Conservation (phyloP, 1,140 invertebrate species). For the Heliconius himera region DNA sequence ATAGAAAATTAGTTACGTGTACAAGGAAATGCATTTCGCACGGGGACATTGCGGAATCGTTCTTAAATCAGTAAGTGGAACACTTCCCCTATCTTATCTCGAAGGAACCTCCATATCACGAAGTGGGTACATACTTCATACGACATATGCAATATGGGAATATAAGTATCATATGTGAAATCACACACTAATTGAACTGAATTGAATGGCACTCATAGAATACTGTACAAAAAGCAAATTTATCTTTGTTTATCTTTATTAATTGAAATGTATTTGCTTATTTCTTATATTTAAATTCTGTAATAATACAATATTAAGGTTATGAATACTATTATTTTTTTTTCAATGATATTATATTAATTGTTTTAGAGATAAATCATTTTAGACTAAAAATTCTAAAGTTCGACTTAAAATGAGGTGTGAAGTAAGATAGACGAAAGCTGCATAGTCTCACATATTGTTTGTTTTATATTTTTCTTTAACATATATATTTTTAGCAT, state of each 20-base stretch:
- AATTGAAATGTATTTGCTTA: neutral
- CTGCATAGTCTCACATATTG: too few relatives aligned
- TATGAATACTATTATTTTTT: too few relatives aligned
- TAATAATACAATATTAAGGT: neutral
- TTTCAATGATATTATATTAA: too few relatives aligned
- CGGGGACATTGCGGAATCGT: conserved; percentile 25
- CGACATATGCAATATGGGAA: conserved; percentile 18
- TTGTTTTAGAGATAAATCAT: too few relatives aligned
- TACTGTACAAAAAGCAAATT: neutral
- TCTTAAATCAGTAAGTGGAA: conserved; percentile 41
- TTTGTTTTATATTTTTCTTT: too few relatives aligned
- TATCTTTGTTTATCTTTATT: neutral
- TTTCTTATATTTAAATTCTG: neutral
- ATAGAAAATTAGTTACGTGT: neutral
- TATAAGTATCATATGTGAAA: neutral
- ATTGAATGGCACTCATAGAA: neutral
- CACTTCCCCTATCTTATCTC: conserved; percentile 45
- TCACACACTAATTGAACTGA: conserved; percentile 3
- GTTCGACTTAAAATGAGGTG: too few relatives aligned
- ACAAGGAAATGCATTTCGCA: conserved; percentile 2
- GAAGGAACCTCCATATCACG: conserved; percentile 1
- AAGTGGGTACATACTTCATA: conserved; percentile 16
- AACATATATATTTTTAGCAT: too few relatives aligned
- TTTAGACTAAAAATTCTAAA: too few relatives aligned
- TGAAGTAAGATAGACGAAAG: too few relatives aligned